Conservation (phyloP, 2,113 vertebrate species). For the Cranoglanis bouderius region DNA sequence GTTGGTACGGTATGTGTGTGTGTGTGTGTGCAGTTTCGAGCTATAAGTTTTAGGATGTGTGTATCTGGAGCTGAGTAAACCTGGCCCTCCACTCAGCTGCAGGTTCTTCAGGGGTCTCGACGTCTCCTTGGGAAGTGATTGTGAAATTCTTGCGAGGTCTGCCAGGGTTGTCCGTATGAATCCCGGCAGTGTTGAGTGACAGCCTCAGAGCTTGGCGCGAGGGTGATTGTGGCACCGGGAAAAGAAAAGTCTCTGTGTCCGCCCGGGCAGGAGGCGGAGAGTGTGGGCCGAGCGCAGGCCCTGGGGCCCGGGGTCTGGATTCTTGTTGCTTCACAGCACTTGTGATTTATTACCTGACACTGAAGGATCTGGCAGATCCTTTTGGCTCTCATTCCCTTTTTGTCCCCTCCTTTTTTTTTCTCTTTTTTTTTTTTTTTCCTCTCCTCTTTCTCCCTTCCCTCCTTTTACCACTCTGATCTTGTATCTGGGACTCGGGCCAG, state of each 20-base stretch:
- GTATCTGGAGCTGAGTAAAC: conserved; percentile 41
- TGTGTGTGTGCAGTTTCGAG: not conserved
- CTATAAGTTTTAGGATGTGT: not conserved
- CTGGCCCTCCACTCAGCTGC: conserved; percentile 13
- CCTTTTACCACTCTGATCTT: conserved; percentile 71
- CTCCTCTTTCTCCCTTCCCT: conserved; percentile 25
- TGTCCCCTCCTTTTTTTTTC: not conserved
- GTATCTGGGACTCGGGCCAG: conserved; percentile 64
- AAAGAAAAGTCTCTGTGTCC: conserved; percentile 74
- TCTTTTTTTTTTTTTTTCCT: not conserved
- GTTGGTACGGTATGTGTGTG: not conserved
- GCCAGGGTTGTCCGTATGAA: conserved; percentile 55
- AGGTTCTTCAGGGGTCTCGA: conserved; percentile 41
- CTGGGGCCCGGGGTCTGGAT: conserved; percentile 47
- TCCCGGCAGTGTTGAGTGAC: conserved; percentile 63
- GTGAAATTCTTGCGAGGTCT: conserved; percentile 70
- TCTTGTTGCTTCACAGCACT: conserved; percentile 66
- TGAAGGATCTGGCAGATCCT: conserved; percentile 64
- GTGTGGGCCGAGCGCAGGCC: conserved; percentile 32
- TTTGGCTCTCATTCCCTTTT: conserved; percentile 55
- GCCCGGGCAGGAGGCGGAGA: conserved; percentile 41
- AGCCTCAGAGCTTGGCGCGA: conserved; percentile 55
- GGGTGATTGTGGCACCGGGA: conserved; percentile 67
- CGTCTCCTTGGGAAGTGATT: conserved; percentile 62
- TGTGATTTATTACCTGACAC: conserved; percentile 73